Conservation (phyloP, 2,797 vertebrate genomes). For the Spinibarbus caldwelli region DNA sequence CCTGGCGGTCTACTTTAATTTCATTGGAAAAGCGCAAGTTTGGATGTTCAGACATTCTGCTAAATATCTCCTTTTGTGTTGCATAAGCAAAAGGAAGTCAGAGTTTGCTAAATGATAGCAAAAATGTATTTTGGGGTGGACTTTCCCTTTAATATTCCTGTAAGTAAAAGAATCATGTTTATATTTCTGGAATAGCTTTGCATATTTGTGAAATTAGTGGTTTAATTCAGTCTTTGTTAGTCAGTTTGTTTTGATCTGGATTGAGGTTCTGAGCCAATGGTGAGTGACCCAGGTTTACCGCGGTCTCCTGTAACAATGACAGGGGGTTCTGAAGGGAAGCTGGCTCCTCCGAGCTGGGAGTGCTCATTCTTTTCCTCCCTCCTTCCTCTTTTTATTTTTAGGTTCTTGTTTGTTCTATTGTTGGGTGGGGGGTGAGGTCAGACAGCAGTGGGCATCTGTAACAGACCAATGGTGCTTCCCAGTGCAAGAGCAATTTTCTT, state of each 20-base stretch:
- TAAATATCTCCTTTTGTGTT: neutral
- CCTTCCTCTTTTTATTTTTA: slow-evolving; percentile 61
- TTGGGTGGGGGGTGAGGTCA: slow-evolving; percentile 38
- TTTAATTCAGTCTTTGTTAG: neutral
- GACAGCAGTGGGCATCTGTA: slow-evolving; percentile 43
- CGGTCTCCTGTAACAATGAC: slow-evolving; percentile 48
- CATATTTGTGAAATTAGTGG: neutral
- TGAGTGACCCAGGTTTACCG: slow-evolving; percentile 30
- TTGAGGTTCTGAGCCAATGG: slow-evolving; percentile 38
- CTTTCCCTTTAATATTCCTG: neutral
- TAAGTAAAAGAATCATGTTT: neutral
- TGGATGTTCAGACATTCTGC: neutral
- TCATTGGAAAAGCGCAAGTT: neutral
- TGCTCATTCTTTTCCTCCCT: slow-evolving; percentile 50
- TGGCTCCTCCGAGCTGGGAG: slow-evolving; percentile 45
- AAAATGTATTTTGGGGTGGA: neutral
- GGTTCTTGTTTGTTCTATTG: slow-evolving; percentile 58
- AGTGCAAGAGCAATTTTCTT: slow-evolving; percentile 20
- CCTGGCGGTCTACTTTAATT: slow-evolving; percentile 3
- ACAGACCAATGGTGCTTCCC: slow-evolving; percentile 14
- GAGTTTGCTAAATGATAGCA: neutral
- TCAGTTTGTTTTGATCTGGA: slow-evolving; percentile 27
- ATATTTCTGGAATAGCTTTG: slow-evolving; percentile 4
- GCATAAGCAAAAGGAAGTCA: neutral
- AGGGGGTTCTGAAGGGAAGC: slow-evolving; percentile 55